phyloP scores from a whole-genome alignment of 2,113 vertebrate species.

The Heloderma charlesbogerti region DNA sequence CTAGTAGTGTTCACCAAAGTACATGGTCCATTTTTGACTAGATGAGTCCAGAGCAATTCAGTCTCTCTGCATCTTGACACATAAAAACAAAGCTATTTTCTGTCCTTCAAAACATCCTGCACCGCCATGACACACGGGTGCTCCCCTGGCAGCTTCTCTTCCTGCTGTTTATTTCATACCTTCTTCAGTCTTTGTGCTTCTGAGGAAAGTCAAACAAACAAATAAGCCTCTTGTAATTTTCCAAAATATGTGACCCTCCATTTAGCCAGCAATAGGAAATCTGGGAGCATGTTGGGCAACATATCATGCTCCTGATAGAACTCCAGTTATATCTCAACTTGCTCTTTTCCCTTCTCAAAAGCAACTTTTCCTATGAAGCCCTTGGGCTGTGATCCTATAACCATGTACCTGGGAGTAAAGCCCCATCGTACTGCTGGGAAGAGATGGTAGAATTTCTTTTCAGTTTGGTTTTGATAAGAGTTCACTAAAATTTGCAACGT shows the following conservation, averaged over 20 bases:
- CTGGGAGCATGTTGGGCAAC: not conserved
- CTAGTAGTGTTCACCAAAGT: constrained; percentile 49
- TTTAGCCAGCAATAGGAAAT: constrained; percentile 6
- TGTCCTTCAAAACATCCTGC: constrained; percentile 61
- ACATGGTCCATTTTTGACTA: constrained; percentile 50
- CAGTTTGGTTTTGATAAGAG: too few relatives aligned
- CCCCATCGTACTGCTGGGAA: too few relatives aligned
- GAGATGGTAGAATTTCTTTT: too few relatives aligned
- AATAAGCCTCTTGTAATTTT: not conserved
- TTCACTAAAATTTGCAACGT: too few relatives aligned
- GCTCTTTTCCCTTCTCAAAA: too few relatives aligned
- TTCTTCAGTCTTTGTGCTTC: constrained; percentile 47
- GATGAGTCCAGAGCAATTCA: constrained; percentile 46
- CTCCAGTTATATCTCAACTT: too few relatives aligned
- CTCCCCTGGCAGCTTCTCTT: constrained; percentile 60
- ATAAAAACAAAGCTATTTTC: constrained; percentile 68
- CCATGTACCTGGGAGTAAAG: too few relatives aligned
- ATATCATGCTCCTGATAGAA: too few relatives aligned
- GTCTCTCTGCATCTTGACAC: constrained; percentile 63
- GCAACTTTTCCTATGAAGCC: too few relatives aligned
- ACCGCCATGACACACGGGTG: constrained; percentile 48
- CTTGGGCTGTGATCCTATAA: too few relatives aligned
- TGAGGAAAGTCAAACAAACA: constrained; percentile 33
- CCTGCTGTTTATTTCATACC: constrained; percentile 52
- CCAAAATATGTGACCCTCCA: not conserved